Evolutionary conservation across 2,888 invertebrate species (phyloP).

Genomic region (Rhamphomyia laevipes): DNA sequence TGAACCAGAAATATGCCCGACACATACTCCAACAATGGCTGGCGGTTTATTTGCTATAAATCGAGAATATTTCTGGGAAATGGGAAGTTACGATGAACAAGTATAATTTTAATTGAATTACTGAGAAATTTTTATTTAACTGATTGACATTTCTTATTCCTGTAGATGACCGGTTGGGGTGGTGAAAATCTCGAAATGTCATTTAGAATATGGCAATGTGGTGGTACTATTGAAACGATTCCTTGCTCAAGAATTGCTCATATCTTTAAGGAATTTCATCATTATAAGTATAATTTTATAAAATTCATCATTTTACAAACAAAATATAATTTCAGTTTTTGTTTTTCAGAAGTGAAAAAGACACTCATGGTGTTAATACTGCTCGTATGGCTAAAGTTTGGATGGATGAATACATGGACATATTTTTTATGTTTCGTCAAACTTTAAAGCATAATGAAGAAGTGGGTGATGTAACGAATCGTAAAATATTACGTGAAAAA

Average conservation of each 20-base stretch:
- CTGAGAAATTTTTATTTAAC: neutral
- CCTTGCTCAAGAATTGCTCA: conserved; percentile 89
- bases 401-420: conserved; percentile 88
- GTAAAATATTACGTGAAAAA: conserved; percentile 57
- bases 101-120: conserved; percentile 28
- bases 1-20: conserved; percentile 19
- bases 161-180: conserved; percentile 81
- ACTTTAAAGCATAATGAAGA: conserved; percentile 54
- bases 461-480: conserved; percentile 63
- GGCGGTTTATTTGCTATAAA: conserved; percentile 88
- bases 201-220: conserved; percentile 71
- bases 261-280: conserved; percentile 82
- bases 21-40: conserved; percentile 80
- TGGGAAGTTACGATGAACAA: conserved; percentile 75
- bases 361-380: conserved; percentile 88
- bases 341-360: conserved; percentile 44
- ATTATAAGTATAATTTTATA: conserved; percentile 49
- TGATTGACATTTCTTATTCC: neutral
- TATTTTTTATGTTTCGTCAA: conserved; percentile 72
- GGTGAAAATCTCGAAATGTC: conserved; percentile 94
- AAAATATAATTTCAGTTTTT: neutral
- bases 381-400: conserved; percentile 82
- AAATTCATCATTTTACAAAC: neutral
- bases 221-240: conserved; percentile 76
- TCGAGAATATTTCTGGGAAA: conserved; percentile 79